Evolutionary conservation across 2,113 vertebrate species (phyloP), one percentile per base, ranked within the genome.

Genomic region (Pedetes capensis): DNA sequence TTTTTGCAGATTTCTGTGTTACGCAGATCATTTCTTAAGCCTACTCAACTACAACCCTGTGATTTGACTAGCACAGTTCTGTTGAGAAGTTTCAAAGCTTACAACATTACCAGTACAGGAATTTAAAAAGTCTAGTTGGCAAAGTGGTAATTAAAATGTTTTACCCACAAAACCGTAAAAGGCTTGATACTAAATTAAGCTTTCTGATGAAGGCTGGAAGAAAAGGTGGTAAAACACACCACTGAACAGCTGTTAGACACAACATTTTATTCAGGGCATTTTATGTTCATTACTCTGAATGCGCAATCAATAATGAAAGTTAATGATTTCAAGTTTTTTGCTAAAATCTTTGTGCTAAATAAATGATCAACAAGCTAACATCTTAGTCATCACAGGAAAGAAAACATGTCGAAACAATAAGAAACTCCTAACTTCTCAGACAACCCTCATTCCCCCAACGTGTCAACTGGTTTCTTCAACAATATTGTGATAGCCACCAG

Each of bases 151-250:
- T 98, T 98, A 97, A 92, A 98, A 96, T 98, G 98, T 98, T 98
- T 98, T 98, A 98, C 93, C 97, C 97, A 88, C 96, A 98, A 93
- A 97, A 97, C 97, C 94, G 94, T 97, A 97, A 98, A 98, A 98
- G 86, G 69, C 97, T 98, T 90, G 93, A 95, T 96, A 97, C 98
- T 98, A 98, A 98, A 98, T 98, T 96, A 98, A 95, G 96, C 94
- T 98, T 94, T 97, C 96, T 98, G 97, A 98, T 98, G 98, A 98
- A 98, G 98, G 96, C 98, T 98, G 85, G 11, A 96, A 98, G 97
- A 97, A 97, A 98, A 98, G 98, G 98, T 97, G 98, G 98, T 97
- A 98, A 98, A 98, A 98, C 97, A 98, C 96, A 98, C 98, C 96
- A 98, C 71, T 98, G 96, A 98, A 97, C 97, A 98, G 97, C 98